Evolutionary conservation across 2,113 vertebrate genomes (phyloP), one percentile per base, ranked within the genome.

Genomic region (Lethenteron camtschaticum): DNA sequence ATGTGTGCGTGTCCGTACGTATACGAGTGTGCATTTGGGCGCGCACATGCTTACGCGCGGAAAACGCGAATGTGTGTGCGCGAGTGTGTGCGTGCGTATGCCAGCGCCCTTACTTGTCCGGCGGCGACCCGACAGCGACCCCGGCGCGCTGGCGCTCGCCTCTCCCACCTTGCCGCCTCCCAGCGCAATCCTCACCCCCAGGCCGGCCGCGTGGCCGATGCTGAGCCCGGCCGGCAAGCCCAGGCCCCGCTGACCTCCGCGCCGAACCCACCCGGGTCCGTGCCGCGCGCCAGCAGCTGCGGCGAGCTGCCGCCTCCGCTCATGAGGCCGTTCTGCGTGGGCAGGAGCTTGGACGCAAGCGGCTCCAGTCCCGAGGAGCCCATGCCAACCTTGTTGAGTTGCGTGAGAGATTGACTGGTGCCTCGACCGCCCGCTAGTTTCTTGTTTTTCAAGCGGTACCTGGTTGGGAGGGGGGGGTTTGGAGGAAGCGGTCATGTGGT

Each of bases 361-460:
- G 41, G 41, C n/a, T 66, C 63, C n/a, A 24, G 24, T 9, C n/a
- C 63, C 73, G 83, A 77, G 74, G 86, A 82, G 18, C 88, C 84
- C 69, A 95, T 76, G 75, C 86, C 86, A 75, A 89, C 82, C 75
- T 89, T 85, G 24, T 87, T 89, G 56, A 88, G 82, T 3, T 88
- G 86, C 73, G 84, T 84, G 69, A 88, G 79, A 69, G 86, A 88
- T 73, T 85, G 84, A 77, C 85, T 85, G 76, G 86, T 75, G 24
- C 83, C 82, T 77, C 83, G 83, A 74, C 92, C 81, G 68, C 87
- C 84, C 57, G 80, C 81, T 77, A 87, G 87, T 82, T 96, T 95
- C 81, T 95, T 95, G 80, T 95, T 96, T 77, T 87, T 85, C 79
- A 95, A 80, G 76, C 91, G 82, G 7, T 90, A 91, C 74, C 91